Percentiles rank a stretch among this genome's conserved stretches.
These are phyloP conservation scores for Meandrina meandrites DNA, from an alignment of 92 coral and sea anemone genomes.

Conservation along the genomic window DNA sequence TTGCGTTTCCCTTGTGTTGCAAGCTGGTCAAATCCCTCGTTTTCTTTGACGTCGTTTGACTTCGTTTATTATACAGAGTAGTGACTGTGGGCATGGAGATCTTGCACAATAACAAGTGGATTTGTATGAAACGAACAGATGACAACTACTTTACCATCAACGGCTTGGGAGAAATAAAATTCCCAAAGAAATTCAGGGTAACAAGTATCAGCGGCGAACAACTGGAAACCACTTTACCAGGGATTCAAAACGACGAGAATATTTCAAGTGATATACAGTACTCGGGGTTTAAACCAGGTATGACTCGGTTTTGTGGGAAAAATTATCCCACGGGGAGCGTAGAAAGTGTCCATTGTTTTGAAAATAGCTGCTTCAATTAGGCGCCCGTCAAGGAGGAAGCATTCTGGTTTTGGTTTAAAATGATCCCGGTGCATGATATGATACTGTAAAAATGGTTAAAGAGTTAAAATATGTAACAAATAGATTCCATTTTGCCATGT, in stretches of 20 bases:
- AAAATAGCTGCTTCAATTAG: no score
- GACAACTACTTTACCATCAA: conserved; percentile 68
- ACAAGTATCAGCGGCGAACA: conserved; percentile 81
- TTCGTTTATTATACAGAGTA: conserved; percentile 41
- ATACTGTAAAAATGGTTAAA: no score
- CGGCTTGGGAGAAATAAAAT: conserved; percentile 61
- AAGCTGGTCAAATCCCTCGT: no score
- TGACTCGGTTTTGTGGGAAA: neutral
- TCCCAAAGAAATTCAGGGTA: conserved; percentile 72
- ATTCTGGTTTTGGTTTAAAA: no score
- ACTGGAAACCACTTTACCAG: conserved; percentile 53
- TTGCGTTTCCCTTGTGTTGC: no score
- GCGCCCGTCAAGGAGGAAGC: no score
- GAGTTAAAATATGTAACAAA: no score
- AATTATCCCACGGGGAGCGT: neutral
- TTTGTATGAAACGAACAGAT: conserved; percentile 60
- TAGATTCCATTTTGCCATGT: no score
- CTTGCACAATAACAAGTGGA: conserved; percentile 60
- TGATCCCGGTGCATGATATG: no score
- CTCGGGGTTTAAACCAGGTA: conserved; percentile 69
- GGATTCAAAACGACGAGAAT: conserved; percentile 49
- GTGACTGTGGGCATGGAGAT: conserved; percentile 78
- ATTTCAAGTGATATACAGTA: conserved; percentile 67
- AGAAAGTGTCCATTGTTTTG: neutral
- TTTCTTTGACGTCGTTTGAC: no score